These are phyloP conservation scores for Datnioides undecimradiatus DNA, from an alignment of 2,113 vertebrate species.

Conservation along the genomic window DNA sequence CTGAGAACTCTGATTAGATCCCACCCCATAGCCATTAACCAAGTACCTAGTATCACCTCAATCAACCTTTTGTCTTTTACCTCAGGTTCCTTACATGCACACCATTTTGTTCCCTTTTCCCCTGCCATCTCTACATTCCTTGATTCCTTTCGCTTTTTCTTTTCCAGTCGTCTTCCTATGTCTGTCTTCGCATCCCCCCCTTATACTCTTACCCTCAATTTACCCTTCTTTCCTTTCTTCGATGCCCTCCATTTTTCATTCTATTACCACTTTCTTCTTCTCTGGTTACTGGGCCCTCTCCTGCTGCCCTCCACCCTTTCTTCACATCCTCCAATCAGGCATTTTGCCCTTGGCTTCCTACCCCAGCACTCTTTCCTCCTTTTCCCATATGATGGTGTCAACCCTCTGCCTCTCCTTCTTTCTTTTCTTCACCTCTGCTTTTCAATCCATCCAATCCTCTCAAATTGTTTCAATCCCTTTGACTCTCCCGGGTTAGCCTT, in stretches of 20 bases:
- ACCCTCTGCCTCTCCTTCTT: not conserved
- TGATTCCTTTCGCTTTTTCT: not conserved
- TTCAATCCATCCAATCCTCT: slow-evolving; percentile 1
- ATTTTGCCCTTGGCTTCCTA: slow-evolving; percentile 34
- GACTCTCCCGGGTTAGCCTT: slow-evolving; percentile 35
- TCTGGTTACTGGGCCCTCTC: slow-evolving; percentile 10
- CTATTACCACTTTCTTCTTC: slow-evolving; percentile 26
- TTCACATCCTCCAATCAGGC: slow-evolving; percentile 41
- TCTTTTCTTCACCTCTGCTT: slow-evolving; percentile 26
- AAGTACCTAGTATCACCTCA: slow-evolving; percentile 31
- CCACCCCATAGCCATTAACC: slow-evolving; percentile 35
- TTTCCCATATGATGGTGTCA: slow-evolving; percentile 19
- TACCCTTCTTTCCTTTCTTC: not conserved
- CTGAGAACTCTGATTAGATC: slow-evolving; percentile 40
- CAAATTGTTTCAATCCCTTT: slow-evolving; percentile 18
- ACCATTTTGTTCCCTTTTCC: not conserved
- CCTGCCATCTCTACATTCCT: slow-evolving; percentile 6
- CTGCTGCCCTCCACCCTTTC: slow-evolving; percentile 6
- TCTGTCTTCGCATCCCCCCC: not conserved
- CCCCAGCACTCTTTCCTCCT: not conserved
- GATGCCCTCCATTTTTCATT: not conserved
- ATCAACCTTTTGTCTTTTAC: slow-evolving; percentile 52
- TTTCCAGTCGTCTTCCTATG: not conserved
- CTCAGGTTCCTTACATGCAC: not conserved
- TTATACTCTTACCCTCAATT: slow-evolving; percentile 9